phyloP scores from a whole-genome alignment of 1,140 invertebrate species.

The Drosophila athabasca region DNA sequence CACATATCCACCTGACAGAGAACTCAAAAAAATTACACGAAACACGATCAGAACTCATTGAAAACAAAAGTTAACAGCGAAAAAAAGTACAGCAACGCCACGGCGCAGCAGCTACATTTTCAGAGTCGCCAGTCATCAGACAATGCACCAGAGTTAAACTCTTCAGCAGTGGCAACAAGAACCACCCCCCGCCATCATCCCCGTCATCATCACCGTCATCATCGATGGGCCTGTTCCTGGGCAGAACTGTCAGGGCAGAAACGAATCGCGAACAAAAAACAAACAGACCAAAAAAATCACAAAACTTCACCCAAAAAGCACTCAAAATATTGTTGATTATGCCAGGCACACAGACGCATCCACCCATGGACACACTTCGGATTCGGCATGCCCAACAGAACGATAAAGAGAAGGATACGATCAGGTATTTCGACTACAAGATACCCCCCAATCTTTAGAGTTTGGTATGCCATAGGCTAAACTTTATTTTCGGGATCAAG shows the following conservation, averaged over 20 bases:
- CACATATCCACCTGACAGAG: not conserved
- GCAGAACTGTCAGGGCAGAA: conserved; percentile 30
- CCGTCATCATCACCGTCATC: conserved; percentile 44
- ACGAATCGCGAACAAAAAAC: conserved; percentile 39
- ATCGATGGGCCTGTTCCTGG: not conserved
- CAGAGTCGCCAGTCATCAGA: conserved; percentile 33
- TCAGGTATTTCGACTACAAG: not conserved
- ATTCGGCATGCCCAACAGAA: conserved; percentile 5
- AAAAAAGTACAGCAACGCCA: conserved; percentile 19
- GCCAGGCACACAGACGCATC: conserved; percentile 31
- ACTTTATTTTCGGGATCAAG: too few species aligned
- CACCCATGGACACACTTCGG: conserved; percentile 9
- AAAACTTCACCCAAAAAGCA: conserved; percentile 76
- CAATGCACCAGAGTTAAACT: conserved; percentile 32
- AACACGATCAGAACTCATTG: conserved; percentile 69
- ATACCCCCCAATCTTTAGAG: too few species aligned
- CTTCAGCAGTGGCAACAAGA: conserved; percentile 29
- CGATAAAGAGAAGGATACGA: not conserved
- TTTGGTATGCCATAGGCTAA: too few species aligned
- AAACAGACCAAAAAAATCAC: conserved; percentile 54
- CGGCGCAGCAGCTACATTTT: too few species aligned
- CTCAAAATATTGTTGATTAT: conserved; percentile 81
- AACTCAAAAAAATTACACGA: conserved; percentile 60
- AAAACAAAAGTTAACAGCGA: conserved; percentile 24
- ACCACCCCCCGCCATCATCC: conserved; percentile 44